Evolutionary conservation across 2,113 vertebrate species (phyloP), one percentile per base, ranked within the genome.

Genomic region (Protomyctophum bolini): DNA sequence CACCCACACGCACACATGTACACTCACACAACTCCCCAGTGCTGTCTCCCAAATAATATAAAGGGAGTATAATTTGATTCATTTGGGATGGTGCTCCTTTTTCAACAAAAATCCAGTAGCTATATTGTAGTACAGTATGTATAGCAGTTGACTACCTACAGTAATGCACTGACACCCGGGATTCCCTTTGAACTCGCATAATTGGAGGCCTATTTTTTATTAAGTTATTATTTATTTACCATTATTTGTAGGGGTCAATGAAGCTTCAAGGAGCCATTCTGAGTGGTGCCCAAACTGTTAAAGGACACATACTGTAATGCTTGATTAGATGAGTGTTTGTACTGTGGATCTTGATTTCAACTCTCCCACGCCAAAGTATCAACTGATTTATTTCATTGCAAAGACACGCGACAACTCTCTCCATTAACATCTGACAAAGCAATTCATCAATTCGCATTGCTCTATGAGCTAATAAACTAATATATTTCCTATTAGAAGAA

Each of bases 201-300:
- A 87, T 77, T 83, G 70, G 15, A 7, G 80, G 77, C 57, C 80
- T 59, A 80, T 85, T 89, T 85, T 86, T 83, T 90, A 84, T 87
- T 82, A 83, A 89, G 64, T 75, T 21, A 21, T 21, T 21, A 21
- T 21, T 21, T 21, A 21, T 21, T 21, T 21, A 21, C 60, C 61
- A 70, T 82, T 81, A 81, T 86, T 82, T 75, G 76, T 48, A 67
- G 78, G 65, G 78, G 66, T 72, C 71, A 63, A 63, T 57, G 77
- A 76, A 69, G 77, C 84, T 85, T 88, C 77, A 88, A 90, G 84
- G 71, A 91, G 87, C 82, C 86, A 78, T 82, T 83, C 74, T 88
- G 90, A 88, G 81, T 86, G 58, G 83, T 81, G 77, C 86, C 87
- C 82, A 79, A 41, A 41, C 33, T 41, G 33, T 21, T 21, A 21